Conservation (phyloP, 2,888 invertebrate genomes). For the Eupithecia dodoneata region DNA sequence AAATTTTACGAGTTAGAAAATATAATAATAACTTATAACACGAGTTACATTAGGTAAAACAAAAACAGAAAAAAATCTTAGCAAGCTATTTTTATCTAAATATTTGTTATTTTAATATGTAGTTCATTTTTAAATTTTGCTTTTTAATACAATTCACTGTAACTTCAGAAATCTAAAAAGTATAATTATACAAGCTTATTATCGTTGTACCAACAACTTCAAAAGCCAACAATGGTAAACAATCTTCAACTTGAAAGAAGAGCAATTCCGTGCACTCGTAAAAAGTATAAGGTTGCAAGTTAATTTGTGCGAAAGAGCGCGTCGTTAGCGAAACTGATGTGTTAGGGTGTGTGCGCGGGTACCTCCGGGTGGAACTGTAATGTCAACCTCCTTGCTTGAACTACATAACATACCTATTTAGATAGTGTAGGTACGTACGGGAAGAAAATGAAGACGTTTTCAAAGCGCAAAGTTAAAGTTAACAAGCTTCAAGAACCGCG, state of each 20-base stretch:
- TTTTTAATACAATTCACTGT: background rate
- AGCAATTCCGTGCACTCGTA: slow-evolving; percentile 19
- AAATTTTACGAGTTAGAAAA: too few species aligned
- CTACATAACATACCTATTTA: background rate
- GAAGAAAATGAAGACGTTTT: background rate
- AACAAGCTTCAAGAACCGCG: background rate
- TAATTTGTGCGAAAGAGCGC: slow-evolving; percentile 18
- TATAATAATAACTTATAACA: too few species aligned
- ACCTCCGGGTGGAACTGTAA: background rate
- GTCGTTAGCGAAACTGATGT: slow-evolving; percentile 16
- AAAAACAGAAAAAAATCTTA: too few species aligned
- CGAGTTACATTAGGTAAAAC: too few species aligned
- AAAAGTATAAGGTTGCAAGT: slow-evolving; percentile 25
- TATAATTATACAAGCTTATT: background rate
- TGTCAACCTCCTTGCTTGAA: slow-evolving; percentile 16
- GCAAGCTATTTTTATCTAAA: too few species aligned
- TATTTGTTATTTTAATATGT: too few species aligned
- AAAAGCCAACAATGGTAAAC: slow-evolving; percentile 3
- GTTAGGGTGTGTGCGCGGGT: background rate
- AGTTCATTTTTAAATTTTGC: too few species aligned
- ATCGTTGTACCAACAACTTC: background rate
- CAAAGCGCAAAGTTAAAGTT: background rate
- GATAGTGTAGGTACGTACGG: background rate
- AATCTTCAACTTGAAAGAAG: slow-evolving; percentile 22
- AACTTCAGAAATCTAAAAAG: background rate